Evolutionary conservation across 2,888 invertebrate species (phyloP), one percentile per base, ranked within the genome.

Genomic region (Hybos culiciformis): DNA sequence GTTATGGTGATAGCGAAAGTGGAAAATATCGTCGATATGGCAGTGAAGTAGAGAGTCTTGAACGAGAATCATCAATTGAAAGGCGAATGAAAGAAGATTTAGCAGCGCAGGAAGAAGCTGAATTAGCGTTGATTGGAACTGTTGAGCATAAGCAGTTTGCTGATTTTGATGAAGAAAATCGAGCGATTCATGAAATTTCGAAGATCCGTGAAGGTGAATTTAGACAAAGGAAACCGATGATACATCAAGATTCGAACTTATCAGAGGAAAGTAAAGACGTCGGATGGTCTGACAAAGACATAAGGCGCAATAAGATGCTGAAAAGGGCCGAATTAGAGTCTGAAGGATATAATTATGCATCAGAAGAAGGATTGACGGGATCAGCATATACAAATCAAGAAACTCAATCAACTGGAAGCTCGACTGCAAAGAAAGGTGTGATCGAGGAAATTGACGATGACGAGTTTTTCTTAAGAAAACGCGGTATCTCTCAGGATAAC

Each of bases 371-470:
- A 1, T 45, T 49, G n/a, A 47, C 51, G n/a, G 44, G 42, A 9
- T 43, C 37, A 18, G 37, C 48, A 45, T 54, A 64, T 29, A 65
- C 69, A 1, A 67, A 69, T 46, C 69, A 70, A 39, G 75, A 74
- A 46, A 67, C 65, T 2, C 74, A 73, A 42, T 78, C 77, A 1
- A 75, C 76, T 2, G 73, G 73, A 3, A 77, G 77, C 50, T 77
- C 77, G 0, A 63, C 66, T 21, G 72, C 71, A 36, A 68, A 75
- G 40, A 72, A 72, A 40, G 78, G 79, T 1, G 80, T 84, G 4
- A 74, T 88, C 55, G 87, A 87, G 67, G 85, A 87, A 69, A 83
- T 87, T 51, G 80, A 86, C 59, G 83, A 84, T 34, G 87, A 88
- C 63, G 86, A 88, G 68, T 88, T 87, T 69, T 85, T 86, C 61